phyloP scores from a whole-genome alignment of 2,888 invertebrate genomes.

The Cyclophora punctaria region DNA sequence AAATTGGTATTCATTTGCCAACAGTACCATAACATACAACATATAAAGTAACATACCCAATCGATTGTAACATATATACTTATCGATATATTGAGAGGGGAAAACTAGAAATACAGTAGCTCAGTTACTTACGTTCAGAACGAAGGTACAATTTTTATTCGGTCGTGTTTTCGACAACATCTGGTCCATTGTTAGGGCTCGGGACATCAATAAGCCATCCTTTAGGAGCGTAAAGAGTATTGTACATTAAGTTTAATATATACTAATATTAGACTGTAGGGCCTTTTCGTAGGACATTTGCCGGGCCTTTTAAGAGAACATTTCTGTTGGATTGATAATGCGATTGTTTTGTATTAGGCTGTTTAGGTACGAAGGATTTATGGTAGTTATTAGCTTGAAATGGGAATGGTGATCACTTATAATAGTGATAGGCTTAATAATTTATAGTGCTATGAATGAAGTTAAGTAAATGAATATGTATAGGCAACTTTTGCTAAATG shows the following conservation, averaged over 20 bases:
- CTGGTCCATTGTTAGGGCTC: constrained; percentile 51
- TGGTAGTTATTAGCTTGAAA: constrained; percentile 1
- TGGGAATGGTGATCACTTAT: neutral
- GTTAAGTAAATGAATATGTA: too few species aligned
- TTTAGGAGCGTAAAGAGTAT: constrained; percentile 36
- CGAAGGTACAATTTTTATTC: constrained; percentile 13
- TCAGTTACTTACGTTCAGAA: too few species aligned
- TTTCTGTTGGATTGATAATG: neutral
- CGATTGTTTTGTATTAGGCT: neutral
- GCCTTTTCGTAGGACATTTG: too few species aligned
- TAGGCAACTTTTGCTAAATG: too few species aligned
- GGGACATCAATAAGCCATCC: constrained; percentile 65
- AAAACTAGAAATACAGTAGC: too few species aligned
- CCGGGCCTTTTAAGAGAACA: too few species aligned
- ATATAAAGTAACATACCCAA: neutral
- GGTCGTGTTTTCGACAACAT: constrained; percentile 31
- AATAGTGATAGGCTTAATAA: too few species aligned
- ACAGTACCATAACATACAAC: too few species aligned
- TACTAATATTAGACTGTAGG: neutral
- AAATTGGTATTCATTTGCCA: too few species aligned
- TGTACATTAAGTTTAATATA: constrained; percentile 17
- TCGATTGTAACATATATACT: constrained; percentile 4
- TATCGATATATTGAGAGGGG: too few species aligned
- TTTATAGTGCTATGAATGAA: too few species aligned
- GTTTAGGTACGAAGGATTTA: neutral